Evolutionary conservation across 2,113 vertebrate genomes (phyloP), one percentile per base, ranked within the genome.

Genomic region (Calidris pygmaea): DNA sequence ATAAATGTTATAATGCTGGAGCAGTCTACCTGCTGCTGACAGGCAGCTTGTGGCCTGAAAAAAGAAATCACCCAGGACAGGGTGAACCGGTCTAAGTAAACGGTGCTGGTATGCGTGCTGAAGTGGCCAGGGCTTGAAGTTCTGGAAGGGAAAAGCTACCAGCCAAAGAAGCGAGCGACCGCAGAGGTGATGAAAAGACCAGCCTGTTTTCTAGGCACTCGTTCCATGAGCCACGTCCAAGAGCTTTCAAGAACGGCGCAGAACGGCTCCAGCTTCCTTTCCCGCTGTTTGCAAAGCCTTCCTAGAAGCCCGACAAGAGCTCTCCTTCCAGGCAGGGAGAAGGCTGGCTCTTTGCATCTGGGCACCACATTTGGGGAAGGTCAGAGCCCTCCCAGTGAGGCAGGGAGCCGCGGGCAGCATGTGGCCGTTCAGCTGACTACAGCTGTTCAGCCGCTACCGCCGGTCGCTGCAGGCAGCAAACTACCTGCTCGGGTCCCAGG

Each of bases 181-280:
- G 4, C n/a, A 82, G 90, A 86, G 72, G 91, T 70, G 87, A 87
- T 93, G 90, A 85, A 96, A 95, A 87, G 86, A 89, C 50, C 48
- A 76, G 74, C 5, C 26, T 82, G 45, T 93, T 76, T 94, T 96
- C 80, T 50, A 87, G 91, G 92, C 81, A 92, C n/a, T 95, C 32
- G 14, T 70, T 79, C 77, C 74, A 85, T 3, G 16, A 89, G 45
- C 66, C 48, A 90, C 9, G 58, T 76, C 90, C 89, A 93, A 87
- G 34, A 89, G 45, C 37, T 95, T 93, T 92, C 70, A 85, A 83
- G 73, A 90, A 80, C 73, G 27, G 30, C 0, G 1, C 73, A 75
- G 73, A 75, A 89, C 0, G 0, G 74, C 74, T 82, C 73, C 73
- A 68, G 66, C 63, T 94, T 87, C 87, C 70, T 85, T 89, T 70